phyloP scores from a whole-genome alignment of 1,140 invertebrate genomes.

The Ooceraea biroi region DNA sequence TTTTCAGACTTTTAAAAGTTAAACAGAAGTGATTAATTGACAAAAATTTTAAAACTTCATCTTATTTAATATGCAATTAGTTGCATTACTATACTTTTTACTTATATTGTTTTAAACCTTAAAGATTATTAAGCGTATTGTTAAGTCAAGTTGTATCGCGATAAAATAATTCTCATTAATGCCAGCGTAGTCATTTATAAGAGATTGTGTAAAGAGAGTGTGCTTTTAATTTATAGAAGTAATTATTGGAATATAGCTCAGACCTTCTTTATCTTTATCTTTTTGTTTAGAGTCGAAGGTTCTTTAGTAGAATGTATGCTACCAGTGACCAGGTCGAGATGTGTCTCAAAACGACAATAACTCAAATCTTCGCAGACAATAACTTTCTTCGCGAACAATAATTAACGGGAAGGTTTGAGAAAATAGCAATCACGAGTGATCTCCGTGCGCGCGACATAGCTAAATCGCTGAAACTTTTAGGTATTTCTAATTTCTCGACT shows the following conservation, averaged over 20 bases:
- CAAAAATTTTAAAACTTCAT: slow-evolving; percentile 1
- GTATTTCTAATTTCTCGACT: slow-evolving; percentile 67
- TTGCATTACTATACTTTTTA: background rate
- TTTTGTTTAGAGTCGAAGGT: background rate
- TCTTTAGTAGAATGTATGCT: slow-evolving; percentile 16
- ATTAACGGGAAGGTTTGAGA: slow-evolving; percentile 59
- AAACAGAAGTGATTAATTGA: background rate
- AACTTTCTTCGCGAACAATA: slow-evolving; percentile 63
- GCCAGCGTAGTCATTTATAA: background rate
- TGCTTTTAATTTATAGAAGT: background rate
- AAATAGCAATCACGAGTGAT: slow-evolving; percentile 18
- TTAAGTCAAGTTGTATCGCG: slow-evolving; percentile 18
- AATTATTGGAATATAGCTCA: background rate
- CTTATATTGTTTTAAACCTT: slow-evolving; percentile 22
- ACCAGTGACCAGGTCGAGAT: slow-evolving; percentile 21
- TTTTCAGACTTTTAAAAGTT: slow-evolving; percentile 8
- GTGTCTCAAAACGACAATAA: slow-evolving; percentile 70
- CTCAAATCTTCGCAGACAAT: slow-evolving; percentile 69
- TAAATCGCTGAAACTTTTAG: slow-evolving; percentile 82
- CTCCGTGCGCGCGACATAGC: slow-evolving; percentile 32
- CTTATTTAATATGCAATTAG: slow-evolving; percentile 8
- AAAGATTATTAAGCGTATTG: slow-evolving; percentile 16
- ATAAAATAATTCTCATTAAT: background rate
- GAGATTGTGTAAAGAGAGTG: background rate
- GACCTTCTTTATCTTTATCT: slow-evolving; percentile 14